These are phyloP conservation scores for Pogonophryne albipinna DNA, from an alignment of 2,797 vertebrate genomes.

Conservation along the genomic window DNA sequence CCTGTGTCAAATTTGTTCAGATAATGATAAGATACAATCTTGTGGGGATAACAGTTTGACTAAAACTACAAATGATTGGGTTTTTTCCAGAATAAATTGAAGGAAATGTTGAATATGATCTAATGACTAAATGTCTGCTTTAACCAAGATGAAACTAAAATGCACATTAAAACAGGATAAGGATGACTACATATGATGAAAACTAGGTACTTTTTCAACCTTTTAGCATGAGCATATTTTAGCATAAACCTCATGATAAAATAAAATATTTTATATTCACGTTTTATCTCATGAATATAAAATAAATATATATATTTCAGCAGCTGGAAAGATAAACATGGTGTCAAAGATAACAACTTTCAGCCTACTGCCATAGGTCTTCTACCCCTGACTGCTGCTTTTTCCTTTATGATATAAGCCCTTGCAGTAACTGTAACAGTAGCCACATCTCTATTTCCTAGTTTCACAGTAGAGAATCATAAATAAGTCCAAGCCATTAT, in stretches of 20 bases:
- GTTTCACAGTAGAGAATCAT: constrained; percentile 17
- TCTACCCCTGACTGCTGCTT: background rate
- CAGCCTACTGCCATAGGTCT: constrained; percentile 18
- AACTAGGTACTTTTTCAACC: too few relatives aligned
- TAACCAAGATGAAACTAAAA: too few relatives aligned
- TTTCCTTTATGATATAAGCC: background rate
- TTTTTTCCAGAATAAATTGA: background rate
- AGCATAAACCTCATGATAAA: background rate
- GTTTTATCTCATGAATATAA: too few relatives aligned
- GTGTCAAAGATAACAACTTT: constrained; percentile 8
- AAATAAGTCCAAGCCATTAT: constrained; percentile 1
- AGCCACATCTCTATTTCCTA: background rate
- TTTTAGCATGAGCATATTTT: background rate
- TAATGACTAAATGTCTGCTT: too few relatives aligned
- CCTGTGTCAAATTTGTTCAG: background rate
- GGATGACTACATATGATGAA: too few relatives aligned
- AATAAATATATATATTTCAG: background rate
- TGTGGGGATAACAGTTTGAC: background rate
- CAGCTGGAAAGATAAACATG: constrained; percentile 1
- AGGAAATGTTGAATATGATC: background rate
- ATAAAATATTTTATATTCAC: too few relatives aligned
- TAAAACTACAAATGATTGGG: background rate
- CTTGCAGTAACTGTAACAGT: background rate
- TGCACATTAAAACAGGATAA: too few relatives aligned
- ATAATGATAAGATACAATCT: too few relatives aligned